Evolutionary conservation across 2,888 invertebrate species (phyloP).

Genomic region (Corbicula japonica): DNA sequence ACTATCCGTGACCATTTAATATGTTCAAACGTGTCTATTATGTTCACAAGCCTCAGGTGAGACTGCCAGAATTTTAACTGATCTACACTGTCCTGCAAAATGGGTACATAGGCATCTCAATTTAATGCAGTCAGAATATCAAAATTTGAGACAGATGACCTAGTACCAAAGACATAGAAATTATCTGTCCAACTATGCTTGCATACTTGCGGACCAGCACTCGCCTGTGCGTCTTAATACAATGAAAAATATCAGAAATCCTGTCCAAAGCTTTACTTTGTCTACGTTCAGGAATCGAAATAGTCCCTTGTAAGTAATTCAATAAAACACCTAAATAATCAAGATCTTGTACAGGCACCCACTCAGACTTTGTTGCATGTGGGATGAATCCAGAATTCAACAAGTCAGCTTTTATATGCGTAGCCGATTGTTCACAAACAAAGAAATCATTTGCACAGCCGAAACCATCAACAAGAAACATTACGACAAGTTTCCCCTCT

Average conservation of each 20-base stretch:
- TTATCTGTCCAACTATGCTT: too few species aligned
- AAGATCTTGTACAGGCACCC: constrained; percentile 33
- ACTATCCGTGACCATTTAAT: constrained; percentile 2
- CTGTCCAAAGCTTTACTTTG: constrained; percentile 18
- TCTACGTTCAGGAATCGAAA: constrained; percentile 30
- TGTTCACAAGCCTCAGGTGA: constrained; percentile 12
- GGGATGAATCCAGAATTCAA: constrained; percentile 42
- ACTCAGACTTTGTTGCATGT: constrained; percentile 40
- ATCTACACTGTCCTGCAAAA: constrained; percentile 16
- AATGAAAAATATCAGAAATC: constrained; percentile 14
- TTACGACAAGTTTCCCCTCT: constrained; percentile 47
- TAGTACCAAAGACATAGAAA: too few species aligned
- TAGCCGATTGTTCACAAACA: neutral
- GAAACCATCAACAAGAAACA: constrained; percentile 62
- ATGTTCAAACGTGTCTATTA: neutral
- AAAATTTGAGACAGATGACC: too few species aligned
- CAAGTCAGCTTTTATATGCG: constrained; percentile 40
- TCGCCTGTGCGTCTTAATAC: too few species aligned
- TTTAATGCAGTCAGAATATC: neutral
- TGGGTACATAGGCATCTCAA: constrained; percentile 42
- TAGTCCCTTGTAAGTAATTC: constrained; percentile 24
- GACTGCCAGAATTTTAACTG: constrained; percentile 30
- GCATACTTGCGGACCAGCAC: too few species aligned
- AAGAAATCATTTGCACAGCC: constrained; percentile 14
- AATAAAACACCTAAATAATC: constrained; percentile 36